These are phyloP conservation scores for Setophaga kirtlandii DNA, from an alignment of 2,113 vertebrate genomes.

Conservation along the genomic window DNA sequence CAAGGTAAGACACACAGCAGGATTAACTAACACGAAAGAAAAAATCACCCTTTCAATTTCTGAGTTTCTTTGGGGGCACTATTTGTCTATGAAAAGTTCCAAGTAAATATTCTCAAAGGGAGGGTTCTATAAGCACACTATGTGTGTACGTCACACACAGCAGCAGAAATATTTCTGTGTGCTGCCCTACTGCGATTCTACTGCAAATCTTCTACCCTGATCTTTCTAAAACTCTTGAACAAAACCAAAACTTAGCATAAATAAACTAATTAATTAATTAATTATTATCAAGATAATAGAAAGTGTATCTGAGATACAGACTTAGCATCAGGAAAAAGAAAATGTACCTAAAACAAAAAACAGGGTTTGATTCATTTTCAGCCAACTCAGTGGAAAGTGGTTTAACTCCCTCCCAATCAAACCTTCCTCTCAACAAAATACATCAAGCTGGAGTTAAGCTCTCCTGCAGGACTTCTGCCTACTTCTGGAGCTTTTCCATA, in stretches of 20 bases:
- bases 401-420: neutral
- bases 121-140: neutral
- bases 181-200: neutral
- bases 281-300: neutral
- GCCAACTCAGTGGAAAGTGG: neutral
- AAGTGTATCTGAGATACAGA: neutral
- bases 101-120: neutral
- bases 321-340: neutral
- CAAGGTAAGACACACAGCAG: neutral
- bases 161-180: neutral
- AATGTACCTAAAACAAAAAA: neutral
- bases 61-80: neutral
- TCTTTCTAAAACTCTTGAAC: neutral
- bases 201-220: neutral
- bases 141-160: neutral
- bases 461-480: neutral
- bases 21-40: neutral
- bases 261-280: neutral
- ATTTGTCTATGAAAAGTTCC: neutral
- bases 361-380: neutral
- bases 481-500: neutral
- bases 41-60: neutral
- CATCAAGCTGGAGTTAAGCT: neutral
- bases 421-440: neutral
- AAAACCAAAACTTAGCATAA: neutral